Base-by-base conservation (phyloP, 92 coral and sea anemone species). In the Palythoa grandis region DNA sequence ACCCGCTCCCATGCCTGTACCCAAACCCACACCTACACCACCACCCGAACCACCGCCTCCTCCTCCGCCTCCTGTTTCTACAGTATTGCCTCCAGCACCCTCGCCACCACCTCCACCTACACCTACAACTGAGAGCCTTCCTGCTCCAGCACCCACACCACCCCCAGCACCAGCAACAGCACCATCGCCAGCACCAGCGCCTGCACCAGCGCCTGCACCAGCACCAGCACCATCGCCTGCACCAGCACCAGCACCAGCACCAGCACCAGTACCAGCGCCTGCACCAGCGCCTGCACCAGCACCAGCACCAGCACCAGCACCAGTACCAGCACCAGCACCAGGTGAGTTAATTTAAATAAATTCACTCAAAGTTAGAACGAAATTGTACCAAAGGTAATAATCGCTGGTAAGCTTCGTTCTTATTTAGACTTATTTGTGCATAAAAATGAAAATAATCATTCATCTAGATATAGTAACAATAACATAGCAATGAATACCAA, bases 161-260 rank as follows among this genome's bases (percentile, higher is more conserved):
- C 43, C 67, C 5, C 70, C 87, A 70, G 16, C 79, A 1, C 60
- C 86, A 25, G 5, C 75, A 16, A 40, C 86, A 13, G 23, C 53
- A 11, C 78, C 86, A 9, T 0, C 80, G 25, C 82, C 80, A 13
- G 39, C n/a, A 0, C 82, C 82, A 4, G 54, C 82, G 4, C 70
- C 79, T 0, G 39, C 76, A 0, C 87, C 87, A 2, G 6, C 87
- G 1, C 87, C 78, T 0, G 48, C 87, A 2, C 67, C 87, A 17
- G 48, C 87, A 29, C 54, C 78, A 3, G 61, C 67, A 23, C 70
- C 87, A 70, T 23, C 87, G 2, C 87, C 87, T 3, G 43, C 76
- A 14, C 82, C 87, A 37, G 16, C 79, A 3, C 74, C 86, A 13
- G 5, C 74, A 15, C 77, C 86, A 20, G 23, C 52, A 11, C 78